Conservation (phyloP, 1,140 invertebrate genomes). For the Lordiphosa collinella region DNA sequence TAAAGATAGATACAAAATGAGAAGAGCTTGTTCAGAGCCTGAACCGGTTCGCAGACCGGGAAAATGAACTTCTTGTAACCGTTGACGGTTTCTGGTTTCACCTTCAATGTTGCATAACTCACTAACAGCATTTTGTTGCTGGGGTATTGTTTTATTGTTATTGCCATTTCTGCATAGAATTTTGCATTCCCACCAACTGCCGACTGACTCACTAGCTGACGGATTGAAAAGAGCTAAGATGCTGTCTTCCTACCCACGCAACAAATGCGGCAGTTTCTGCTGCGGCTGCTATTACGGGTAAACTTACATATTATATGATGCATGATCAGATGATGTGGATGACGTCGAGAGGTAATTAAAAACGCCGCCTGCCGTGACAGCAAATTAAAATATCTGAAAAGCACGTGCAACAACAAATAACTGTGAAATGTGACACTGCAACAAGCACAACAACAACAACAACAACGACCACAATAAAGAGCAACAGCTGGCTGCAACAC, state of each 20-base stretch:
- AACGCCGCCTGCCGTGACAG: slow-evolving; percentile 54
- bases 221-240: neutral
- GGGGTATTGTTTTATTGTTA: neutral
- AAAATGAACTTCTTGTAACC: neutral
- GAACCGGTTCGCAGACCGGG: no score
- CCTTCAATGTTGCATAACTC: no score
- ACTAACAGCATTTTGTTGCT: no score
- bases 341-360: slow-evolving; percentile 48
- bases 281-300: slow-evolving; percentile 1
- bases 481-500: slow-evolving; percentile 20
- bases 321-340: slow-evolving; percentile 27
- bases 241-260: slow-evolving; percentile 36
- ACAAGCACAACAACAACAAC: no score
- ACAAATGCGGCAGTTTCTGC: slow-evolving; percentile 3
- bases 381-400: slow-evolving; percentile 61
- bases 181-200: slow-evolving; percentile 52
- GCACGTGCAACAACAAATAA: slow-evolving; percentile 62
- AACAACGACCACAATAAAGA: no score
- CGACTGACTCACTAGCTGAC: slow-evolving; percentile 16
- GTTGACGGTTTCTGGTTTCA: no score
- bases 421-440: slow-evolving; percentile 69
- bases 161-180: neutral
- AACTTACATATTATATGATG: slow-evolving; percentile 33
- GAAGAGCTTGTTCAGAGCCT: no score
- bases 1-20: no score